Evolutionary conservation across 2,888 invertebrate genomes (phyloP).

Genomic region (Plemyria rubiginata): DNA sequence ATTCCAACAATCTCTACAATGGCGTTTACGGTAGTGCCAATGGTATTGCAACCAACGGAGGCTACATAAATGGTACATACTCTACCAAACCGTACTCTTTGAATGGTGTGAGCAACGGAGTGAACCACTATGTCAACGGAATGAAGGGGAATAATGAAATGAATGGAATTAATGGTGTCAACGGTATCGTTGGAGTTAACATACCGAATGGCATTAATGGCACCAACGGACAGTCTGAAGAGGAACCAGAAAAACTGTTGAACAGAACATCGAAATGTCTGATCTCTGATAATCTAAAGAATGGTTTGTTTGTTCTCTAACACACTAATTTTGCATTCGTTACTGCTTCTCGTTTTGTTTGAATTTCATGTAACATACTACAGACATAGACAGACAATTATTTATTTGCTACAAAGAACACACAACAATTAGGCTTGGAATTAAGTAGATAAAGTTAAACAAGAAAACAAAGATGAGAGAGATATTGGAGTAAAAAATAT

Average conservation of each 20-base stretch:
- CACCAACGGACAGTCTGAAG: constrained; percentile 54
- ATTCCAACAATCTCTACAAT: constrained; percentile 60
- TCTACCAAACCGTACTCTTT: constrained; percentile 35
- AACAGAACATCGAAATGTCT: constrained; percentile 54
- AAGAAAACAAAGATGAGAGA: too few species aligned
- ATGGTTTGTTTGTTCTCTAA: constrained; percentile 79
- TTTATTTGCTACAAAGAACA: too few species aligned
- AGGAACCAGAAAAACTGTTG: constrained; percentile 47
- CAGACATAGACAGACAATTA: too few species aligned
- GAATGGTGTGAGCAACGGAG: constrained; percentile 42
- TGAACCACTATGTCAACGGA: constrained; percentile 36
- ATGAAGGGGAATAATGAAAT: constrained; percentile 49
- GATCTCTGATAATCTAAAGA: constrained; percentile 68
- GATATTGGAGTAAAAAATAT: too few species aligned
- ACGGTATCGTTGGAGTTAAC: constrained; percentile 35
- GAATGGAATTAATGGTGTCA: constrained; percentile 11
- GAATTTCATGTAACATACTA: constrained; percentile 6
- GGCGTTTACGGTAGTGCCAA: constrained; percentile 54
- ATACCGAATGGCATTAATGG: constrained; percentile 44
- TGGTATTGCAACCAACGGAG: constrained; percentile 53
- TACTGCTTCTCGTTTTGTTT: constrained; percentile 37
- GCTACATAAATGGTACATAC: constrained; percentile 48
- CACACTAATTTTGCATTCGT: constrained; percentile 60
- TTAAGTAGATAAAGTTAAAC: too few species aligned
- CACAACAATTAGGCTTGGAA: too few species aligned